Evolutionary conservation across 1,140 invertebrate genomes (phyloP).

Genomic region (Lysiphlebus fabarum): DNA sequence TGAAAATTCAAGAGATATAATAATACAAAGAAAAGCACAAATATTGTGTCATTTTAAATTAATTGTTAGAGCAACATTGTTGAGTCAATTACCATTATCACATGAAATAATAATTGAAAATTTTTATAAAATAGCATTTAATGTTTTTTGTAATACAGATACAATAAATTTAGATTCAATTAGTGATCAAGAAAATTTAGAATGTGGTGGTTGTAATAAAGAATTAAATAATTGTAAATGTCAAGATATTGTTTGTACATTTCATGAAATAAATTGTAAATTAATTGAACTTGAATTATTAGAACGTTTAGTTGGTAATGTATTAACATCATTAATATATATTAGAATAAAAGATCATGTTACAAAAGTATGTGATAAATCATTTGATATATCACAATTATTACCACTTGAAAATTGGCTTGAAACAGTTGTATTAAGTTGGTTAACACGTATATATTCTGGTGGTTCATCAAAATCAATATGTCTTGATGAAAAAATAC

Average conservation of each 20-base stretch:
- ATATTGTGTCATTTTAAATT: constrained; percentile 62
- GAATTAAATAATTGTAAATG: constrained; percentile 72
- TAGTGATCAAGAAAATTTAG: constrained; percentile 57
- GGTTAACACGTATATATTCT: constrained; percentile 77
- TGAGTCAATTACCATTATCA: constrained; percentile 69
- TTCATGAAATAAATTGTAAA: constrained; percentile 73
- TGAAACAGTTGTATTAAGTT: constrained; percentile 75
- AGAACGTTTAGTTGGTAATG: constrained; percentile 75
- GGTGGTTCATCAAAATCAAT: constrained; percentile 60
- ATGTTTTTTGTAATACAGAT: constrained; percentile 64
- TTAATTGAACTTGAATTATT: constrained; percentile 73
- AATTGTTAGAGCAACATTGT: constrained; percentile 63
- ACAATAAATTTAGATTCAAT: too few species aligned
- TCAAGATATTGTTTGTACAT: constrained; percentile 69
- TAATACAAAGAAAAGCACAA: too few species aligned
- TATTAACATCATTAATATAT: constrained; percentile 78
- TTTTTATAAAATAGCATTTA: constrained; percentile 75
- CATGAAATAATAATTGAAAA: constrained; percentile 68
- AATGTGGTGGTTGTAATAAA: constrained; percentile 71
- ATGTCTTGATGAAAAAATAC: constrained; percentile 54
- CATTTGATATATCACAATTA: constrained; percentile 78
- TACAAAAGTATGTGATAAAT: constrained; percentile 73
- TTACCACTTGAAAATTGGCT: constrained; percentile 75
- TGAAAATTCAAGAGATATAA: constrained; percentile 46
- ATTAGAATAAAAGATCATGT: constrained; percentile 77